Evolutionary conservation across 2,888 invertebrate species (phyloP).

Genomic region (Camponotus fellah): DNA sequence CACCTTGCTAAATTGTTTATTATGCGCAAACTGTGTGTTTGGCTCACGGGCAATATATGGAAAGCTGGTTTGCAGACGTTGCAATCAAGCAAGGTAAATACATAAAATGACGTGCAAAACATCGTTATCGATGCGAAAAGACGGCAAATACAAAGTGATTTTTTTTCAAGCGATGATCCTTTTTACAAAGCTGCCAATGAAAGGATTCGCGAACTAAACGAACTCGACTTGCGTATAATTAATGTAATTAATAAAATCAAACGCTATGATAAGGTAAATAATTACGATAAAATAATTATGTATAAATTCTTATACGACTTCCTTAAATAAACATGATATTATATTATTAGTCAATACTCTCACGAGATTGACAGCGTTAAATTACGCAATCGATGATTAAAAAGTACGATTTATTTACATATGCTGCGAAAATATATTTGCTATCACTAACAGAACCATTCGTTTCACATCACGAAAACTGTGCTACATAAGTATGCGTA

Average conservation of each 20-base stretch:
- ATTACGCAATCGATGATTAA: slow-evolving; percentile 13
- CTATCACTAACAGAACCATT: neutral
- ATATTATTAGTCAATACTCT: neutral
- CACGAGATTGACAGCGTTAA: neutral
- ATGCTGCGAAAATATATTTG: slow-evolving; percentile 8
- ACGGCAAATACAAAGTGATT: neutral
- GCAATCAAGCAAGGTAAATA: slow-evolving; percentile 29
- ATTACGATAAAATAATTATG: slow-evolving; percentile 5
- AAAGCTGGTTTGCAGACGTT: neutral
- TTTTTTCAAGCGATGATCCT: neutral
- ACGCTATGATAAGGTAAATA: slow-evolving; percentile 13
- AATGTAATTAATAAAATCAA: slow-evolving; percentile 13
- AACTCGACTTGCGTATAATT: neutral
- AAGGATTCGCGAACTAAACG: neutral
- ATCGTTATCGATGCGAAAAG: slow-evolving; percentile 17
- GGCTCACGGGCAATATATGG: neutral
- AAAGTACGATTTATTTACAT: slow-evolving; percentile 11
- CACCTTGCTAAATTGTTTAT: neutral
- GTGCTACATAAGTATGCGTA: neutral
- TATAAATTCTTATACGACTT: slow-evolving; percentile 16
- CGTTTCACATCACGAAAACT: neutral
- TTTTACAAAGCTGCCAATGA: slow-evolving; percentile 10
- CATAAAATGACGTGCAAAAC: slow-evolving; percentile 12
- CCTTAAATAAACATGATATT: slow-evolving; percentile 3
- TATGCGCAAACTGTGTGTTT: neutral